Evolutionary conservation across 2,888 invertebrate species (phyloP).

Genomic region (Eupithecia pulchellata): DNA sequence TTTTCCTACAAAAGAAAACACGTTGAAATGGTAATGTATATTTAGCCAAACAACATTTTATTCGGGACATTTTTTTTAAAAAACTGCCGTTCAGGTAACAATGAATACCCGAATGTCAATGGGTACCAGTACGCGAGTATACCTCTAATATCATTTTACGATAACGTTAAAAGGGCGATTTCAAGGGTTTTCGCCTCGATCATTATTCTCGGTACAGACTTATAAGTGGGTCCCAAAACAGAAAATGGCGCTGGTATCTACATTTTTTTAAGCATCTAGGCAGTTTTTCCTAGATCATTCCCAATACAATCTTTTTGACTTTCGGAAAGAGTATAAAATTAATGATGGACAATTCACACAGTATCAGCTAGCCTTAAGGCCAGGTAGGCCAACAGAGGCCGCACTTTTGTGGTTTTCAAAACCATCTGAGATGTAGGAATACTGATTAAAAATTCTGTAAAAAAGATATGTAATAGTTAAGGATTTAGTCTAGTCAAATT

Average conservation of each 20-base stretch:
- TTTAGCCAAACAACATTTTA: background rate
- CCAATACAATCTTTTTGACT: too few species aligned
- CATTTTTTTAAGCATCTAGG: background rate
- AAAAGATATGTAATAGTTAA: too few species aligned
- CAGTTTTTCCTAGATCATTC: too few species aligned
- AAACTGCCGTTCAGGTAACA: background rate
- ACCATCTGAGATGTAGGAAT: too few species aligned
- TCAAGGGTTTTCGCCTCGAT: conserved; percentile 35
- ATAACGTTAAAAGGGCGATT: conserved; percentile 29
- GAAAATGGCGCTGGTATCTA: background rate
- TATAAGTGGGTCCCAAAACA: conserved; percentile 4
- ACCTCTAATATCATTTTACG: conserved; percentile 35
- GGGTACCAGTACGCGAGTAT: conserved; percentile 13
- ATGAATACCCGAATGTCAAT: conserved; percentile 5
- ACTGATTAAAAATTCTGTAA: too few species aligned
- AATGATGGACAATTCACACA: too few species aligned
- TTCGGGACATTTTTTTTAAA: background rate
- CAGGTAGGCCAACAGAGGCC: too few species aligned
- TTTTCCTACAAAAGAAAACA: background rate
- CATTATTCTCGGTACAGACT: conserved; percentile 19
- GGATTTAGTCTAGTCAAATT: too few species aligned
- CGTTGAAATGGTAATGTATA: background rate
- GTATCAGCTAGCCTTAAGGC: too few species aligned
- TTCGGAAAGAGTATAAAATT: too few species aligned
- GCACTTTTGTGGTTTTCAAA: too few species aligned